A percentile compares a stretch with the other conserved stretches of the same genome.
phyloP scores from a whole-genome alignment of 2,888 invertebrate species.

The Prostheceraeus crozeri region DNA sequence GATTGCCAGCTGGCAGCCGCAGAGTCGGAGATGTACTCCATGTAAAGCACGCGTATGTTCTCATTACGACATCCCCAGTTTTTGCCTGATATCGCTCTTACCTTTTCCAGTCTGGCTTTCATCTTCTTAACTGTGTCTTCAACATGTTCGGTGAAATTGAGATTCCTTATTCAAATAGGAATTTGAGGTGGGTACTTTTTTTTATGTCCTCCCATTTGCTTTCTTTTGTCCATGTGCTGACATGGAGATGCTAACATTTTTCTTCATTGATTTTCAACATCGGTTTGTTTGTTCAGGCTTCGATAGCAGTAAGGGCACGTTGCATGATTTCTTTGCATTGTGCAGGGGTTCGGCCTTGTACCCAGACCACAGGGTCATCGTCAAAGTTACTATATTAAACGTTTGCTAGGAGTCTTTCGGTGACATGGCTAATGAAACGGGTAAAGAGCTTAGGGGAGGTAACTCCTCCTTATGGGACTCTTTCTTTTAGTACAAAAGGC shows the following conservation, averaged over 20 bases:
- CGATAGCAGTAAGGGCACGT: too few species aligned
- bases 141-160: slow-evolving; percentile 14
- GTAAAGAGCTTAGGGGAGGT: slow-evolving; percentile 1
- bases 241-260: slow-evolving; percentile 4
- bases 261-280: neutral
- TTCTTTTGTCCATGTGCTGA: slow-evolving; percentile 11
- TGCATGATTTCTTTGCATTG: too few species aligned
- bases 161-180: slow-evolving; percentile 17
- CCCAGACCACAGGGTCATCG: too few species aligned
- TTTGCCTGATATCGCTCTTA: too few species aligned
- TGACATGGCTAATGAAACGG: neutral
- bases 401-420: too few species aligned
- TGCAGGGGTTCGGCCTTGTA: too few species aligned
- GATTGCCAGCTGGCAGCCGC: slow-evolving; percentile 4
- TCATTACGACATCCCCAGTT: too few species aligned
- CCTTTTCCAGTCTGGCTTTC: too few species aligned
- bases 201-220: too few species aligned
- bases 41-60: neutral
- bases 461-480: neutral
- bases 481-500: neutral
- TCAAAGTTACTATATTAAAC: too few species aligned
- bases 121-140: neutral
- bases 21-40: neutral
- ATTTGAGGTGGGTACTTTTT: neutral
- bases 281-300: neutral